These are phyloP conservation scores for Mechanitis mazaeus DNA, from an alignment of 2,888 invertebrate species.

Conservation along the genomic window DNA sequence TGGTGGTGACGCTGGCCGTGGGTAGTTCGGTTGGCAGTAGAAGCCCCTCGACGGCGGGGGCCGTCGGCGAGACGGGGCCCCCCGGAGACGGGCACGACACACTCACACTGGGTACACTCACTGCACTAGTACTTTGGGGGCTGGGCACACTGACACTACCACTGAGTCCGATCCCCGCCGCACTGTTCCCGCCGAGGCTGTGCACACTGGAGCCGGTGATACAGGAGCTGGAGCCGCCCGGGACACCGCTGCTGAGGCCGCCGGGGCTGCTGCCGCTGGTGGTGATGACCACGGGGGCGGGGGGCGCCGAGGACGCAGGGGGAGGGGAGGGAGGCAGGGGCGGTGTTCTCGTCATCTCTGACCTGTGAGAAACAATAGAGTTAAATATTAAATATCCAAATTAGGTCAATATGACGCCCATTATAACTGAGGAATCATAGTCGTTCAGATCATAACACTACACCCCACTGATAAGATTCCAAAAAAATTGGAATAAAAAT, in stretches of 20 bases:
- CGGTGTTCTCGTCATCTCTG: slow-evolving; percentile 56
- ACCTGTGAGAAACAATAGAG: slow-evolving; percentile 34
- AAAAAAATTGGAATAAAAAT: no score
- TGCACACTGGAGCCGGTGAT: slow-evolving; percentile 27
- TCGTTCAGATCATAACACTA: background rate
- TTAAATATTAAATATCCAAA: background rate
- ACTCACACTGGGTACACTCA: slow-evolving; percentile 21
- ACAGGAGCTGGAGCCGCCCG: slow-evolving; percentile 35
- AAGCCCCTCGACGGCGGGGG: slow-evolving; percentile 22
- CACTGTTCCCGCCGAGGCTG: slow-evolving; percentile 56
- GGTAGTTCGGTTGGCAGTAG: slow-evolving; percentile 16
- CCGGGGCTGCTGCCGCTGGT: slow-evolving; percentile 31
- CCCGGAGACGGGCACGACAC: slow-evolving; percentile 14
- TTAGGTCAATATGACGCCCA: background rate
- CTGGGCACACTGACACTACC: slow-evolving; percentile 28
- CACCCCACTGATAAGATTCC: background rate
- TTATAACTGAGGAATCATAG: no score
- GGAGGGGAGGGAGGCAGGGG: slow-evolving; percentile 65
- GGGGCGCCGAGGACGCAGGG: slow-evolving; percentile 58
- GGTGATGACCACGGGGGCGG: slow-evolving; percentile 40
- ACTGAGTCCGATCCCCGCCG: slow-evolving; percentile 38
- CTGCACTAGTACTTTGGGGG: slow-evolving; percentile 17
- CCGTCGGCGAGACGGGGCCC: slow-evolving; percentile 24
- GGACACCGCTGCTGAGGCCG: slow-evolving; percentile 33
- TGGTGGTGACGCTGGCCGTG: slow-evolving; percentile 17